phyloP scores from a whole-genome alignment of 1,140 invertebrate genomes.

The Panulirus ornatus region DNA sequence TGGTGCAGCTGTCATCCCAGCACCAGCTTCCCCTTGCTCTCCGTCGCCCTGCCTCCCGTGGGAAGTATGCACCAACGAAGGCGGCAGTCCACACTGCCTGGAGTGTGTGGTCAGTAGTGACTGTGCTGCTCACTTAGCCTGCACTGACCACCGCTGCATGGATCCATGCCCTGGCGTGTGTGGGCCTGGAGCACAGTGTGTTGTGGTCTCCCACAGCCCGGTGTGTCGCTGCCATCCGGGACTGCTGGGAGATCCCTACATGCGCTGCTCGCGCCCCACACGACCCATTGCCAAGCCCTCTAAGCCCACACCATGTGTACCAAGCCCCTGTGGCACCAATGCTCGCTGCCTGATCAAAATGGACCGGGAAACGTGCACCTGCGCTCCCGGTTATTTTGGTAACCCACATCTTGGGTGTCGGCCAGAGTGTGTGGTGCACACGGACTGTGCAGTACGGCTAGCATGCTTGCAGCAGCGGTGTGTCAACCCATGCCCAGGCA shows the following conservation, averaged over 20 bases:
- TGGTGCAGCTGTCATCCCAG: constrained; percentile 19
- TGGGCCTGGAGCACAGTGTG: constrained; percentile 86
- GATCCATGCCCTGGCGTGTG: constrained; percentile 89
- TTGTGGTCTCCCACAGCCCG: constrained; percentile 87
- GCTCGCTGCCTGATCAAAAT: constrained; percentile 79
- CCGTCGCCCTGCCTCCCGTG: background rate
- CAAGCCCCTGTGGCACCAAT: constrained; percentile 77
- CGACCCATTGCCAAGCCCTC: constrained; percentile 22
- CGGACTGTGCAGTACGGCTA: constrained; percentile 82
- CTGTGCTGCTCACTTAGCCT: constrained; percentile 85
- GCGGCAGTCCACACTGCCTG: constrained; percentile 84
- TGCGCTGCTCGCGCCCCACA: constrained; percentile 48
- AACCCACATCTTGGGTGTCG: constrained; percentile 76
- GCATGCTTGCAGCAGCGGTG: constrained; percentile 86
- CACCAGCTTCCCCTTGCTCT: background rate
- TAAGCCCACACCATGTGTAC: constrained; percentile 51
- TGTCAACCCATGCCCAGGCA: constrained; percentile 76
- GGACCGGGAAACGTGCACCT: constrained; percentile 76
- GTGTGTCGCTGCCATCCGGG: constrained; percentile 86
- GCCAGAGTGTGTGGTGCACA: constrained; percentile 78
- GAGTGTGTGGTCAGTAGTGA: constrained; percentile 85
- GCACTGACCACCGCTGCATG: constrained; percentile 87
- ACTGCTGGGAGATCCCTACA: constrained; percentile 76
- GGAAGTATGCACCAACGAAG: constrained; percentile 81
- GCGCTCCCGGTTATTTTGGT: constrained; percentile 76